Evolutionary conservation across 37 sponge, comb jelly and placozoan genomes (phyloP), one percentile per base, ranked within the genome.

Genomic region (Spongia lamella): DNA sequence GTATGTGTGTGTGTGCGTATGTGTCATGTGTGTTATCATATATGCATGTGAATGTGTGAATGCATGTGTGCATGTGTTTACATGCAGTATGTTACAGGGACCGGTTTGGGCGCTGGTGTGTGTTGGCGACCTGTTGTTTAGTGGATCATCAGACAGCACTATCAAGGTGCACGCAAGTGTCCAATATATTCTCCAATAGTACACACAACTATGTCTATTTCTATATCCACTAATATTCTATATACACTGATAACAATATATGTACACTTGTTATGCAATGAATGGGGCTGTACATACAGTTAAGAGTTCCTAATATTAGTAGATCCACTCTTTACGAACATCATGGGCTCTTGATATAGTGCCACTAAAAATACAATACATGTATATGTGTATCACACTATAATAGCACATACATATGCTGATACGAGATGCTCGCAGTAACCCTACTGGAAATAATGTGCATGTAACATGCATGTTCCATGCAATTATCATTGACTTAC

Each of bases 141-240:
- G 88, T 78, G 93, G 87, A 7, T 96, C 96, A 9, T 82, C 93
- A 22, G 96, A 96, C 56, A 85, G 86, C 64, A 83, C 96, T 36
- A 89, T 96, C 55, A 96, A 96, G 80, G 96, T 92, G 66, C 37
- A n/a, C n/a, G n/a, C n/a, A n/a, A n/a, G n/a, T n/a, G n/a, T n/a
- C n/a, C n/a, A n/a, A n/a, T n/a, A n/a, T n/a, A n/a, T n/a, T n/a
- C n/a, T n/a, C n/a, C n/a, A n/a, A n/a, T n/a, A n/a, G n/a, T n/a
- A n/a, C n/a, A n/a, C n/a, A n/a, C n/a, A n/a, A n/a, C n/a, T n/a
- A n/a, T n/a, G n/a, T n/a, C 20, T 52, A 25, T 59, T 29, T 63
- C 24, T 1, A 5, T 52, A 1, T 11, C 7, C 53, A 4, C 16
- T 7, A 7, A 38, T n/a, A 29, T 16, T 51, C 16, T 51, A 16